phyloP scores from a whole-genome alignment of 2,888 invertebrate genomes.

The Zygaena filipendulae region DNA sequence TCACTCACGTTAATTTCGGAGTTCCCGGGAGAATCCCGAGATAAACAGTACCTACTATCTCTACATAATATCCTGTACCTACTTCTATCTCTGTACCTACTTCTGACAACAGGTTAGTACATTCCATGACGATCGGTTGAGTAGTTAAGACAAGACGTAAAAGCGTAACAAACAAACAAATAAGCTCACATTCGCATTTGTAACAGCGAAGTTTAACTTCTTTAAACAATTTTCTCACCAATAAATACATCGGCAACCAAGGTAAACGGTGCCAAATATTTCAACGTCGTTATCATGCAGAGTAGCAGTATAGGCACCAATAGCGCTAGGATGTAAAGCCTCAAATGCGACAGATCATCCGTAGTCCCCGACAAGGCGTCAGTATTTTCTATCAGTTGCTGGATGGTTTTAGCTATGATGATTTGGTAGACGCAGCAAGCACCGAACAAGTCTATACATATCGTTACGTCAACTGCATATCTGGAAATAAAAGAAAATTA shows the following conservation, averaged over 20 bases:
- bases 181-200: too few species aligned
- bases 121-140: too few species aligned
- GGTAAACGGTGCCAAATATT: conserved; percentile 53
- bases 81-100: too few species aligned
- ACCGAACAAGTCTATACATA: conserved; percentile 53
- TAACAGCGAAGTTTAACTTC: too few species aligned
- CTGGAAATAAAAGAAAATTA: conserved; percentile 25
- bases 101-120: too few species aligned
- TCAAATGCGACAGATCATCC: conserved; percentile 28
- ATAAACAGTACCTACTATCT: too few species aligned
- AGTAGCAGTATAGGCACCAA: conserved; percentile 44
- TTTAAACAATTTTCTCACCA: conserved; percentile 25
- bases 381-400: conserved; percentile 32
- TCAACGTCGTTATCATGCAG: conserved; percentile 54
- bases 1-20: too few species aligned
- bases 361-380: conserved; percentile 17
- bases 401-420: conserved; percentile 52
- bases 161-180: too few species aligned
- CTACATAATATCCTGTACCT: too few species aligned
- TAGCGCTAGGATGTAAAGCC: conserved; percentile 39
- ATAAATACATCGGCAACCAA: conserved; percentile 50
- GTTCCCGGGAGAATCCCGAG: too few species aligned
- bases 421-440: conserved; percentile 57
- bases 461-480: conserved; percentile 40
- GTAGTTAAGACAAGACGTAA: too few species aligned